Conservation (phyloP, 2,797 vertebrate genomes). For the Ispidina lecontei region DNA sequence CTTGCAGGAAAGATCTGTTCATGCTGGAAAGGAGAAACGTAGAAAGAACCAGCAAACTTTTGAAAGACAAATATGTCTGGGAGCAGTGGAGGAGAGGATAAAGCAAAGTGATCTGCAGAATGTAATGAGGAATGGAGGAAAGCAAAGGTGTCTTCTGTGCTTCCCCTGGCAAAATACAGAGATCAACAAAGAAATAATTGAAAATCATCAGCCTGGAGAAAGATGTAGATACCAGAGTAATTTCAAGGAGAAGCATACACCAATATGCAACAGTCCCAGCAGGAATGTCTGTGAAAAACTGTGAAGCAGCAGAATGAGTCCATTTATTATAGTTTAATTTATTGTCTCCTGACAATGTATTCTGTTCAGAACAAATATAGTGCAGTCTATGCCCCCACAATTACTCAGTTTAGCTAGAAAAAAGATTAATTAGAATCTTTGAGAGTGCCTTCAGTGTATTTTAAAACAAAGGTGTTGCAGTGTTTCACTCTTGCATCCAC, state of each 20-base stretch:
- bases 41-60: not conserved
- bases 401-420: not conserved
- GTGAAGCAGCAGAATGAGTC: not conserved
- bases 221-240: not conserved
- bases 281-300: not conserved
- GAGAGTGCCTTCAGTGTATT: not conserved
- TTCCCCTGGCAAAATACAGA: not conserved
- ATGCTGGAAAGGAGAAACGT: not conserved
- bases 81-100: not conserved
- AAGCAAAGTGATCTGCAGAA: not conserved
- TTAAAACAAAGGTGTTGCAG: not conserved
- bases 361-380: conserved; percentile 16
- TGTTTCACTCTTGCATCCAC: not conserved
- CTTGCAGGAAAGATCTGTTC: not conserved
- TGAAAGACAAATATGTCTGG: not conserved
- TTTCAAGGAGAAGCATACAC: conserved; percentile 13
- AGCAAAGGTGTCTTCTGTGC: not conserved
- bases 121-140: not conserved
- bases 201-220: conserved; percentile 19
- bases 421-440: not conserved
- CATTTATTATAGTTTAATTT: conserved; percentile 35
- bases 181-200: conserved; percentile 8
- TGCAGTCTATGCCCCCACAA: not conserved
- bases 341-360: conserved; percentile 18
- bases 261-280: not conserved